Conservation (phyloP, 2,113 vertebrate genomes). For the Hippocampus abdominalis region DNA sequence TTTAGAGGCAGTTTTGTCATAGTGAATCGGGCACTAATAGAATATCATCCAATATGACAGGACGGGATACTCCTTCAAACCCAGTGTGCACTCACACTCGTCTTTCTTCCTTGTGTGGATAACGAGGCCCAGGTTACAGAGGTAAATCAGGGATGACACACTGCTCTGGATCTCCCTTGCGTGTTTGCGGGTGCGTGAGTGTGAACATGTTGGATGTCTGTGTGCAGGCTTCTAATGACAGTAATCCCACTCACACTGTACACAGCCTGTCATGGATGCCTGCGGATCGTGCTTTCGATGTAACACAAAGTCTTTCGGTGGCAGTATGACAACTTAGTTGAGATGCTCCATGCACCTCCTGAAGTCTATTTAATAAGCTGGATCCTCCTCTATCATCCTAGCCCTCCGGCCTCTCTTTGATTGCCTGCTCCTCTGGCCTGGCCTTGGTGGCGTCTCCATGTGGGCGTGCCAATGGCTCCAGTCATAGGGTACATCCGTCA, state of each 20-base stretch:
- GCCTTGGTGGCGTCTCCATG: constrained; percentile 53
- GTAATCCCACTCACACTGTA: constrained; percentile 54
- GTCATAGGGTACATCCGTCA: constrained; percentile 66
- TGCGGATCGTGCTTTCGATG: constrained; percentile 46
- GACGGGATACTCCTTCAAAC: constrained; percentile 7
- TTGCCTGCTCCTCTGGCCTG: constrained; percentile 59
- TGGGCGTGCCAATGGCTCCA: constrained; percentile 52
- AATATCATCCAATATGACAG: constrained; percentile 9
- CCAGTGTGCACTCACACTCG: constrained; percentile 11
- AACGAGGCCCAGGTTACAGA: constrained; percentile 48
- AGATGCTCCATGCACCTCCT: constrained; percentile 58
- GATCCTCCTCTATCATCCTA: constrained; percentile 62
- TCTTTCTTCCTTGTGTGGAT: constrained; percentile 46
- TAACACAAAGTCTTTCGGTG: constrained; percentile 51
- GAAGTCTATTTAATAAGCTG: constrained; percentile 70
- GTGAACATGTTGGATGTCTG: constrained; percentile 28
- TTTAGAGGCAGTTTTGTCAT: constrained; percentile 26
- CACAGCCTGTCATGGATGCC: constrained; percentile 55
- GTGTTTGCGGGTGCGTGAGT: constrained; percentile 25
- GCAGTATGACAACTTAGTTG: constrained; percentile 64
- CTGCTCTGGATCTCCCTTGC: constrained; percentile 48
- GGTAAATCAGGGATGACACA: constrained; percentile 54
- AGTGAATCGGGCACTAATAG: constrained; percentile 21
- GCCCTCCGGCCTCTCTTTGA: constrained; percentile 58
- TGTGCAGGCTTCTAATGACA: constrained; percentile 60